Base-by-base conservation (phyloP, 2,888 invertebrate genomes). In the Ctenicera cuprea region DNA sequence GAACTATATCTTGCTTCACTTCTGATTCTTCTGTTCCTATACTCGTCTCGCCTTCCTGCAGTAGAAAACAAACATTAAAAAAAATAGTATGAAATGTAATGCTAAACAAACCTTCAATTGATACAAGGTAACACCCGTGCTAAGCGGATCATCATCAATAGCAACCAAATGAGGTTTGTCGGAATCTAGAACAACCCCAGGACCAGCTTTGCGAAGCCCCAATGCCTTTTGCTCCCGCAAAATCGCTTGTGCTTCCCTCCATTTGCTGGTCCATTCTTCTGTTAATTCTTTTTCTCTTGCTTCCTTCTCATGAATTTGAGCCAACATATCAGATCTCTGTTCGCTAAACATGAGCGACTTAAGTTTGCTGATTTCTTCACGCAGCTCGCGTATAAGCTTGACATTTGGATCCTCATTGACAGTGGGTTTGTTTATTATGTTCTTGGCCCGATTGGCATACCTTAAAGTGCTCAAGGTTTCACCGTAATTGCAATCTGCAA, bases 181-280 rank as follows among this genome's bases (percentile, higher is more conserved):
- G 0, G 96, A 96, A 86, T 96, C 96, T 61, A 96, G 87, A 1
- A 96, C 95, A 0, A 97, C 96, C 0, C 97, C 97, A 0, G 94
- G 91, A 0, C 95, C 95, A 50, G 96, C 94, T 87, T 96, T 97
- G 48, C 97, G 89, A 70, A 97, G 87, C 0, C 96, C 97, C 26
- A 96, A 88, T 3, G 96, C 95, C 83, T 94, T 93, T 86, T 97
- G 96, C 83, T 97, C 97, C 84, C 95, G 93, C 38, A 96, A 87
- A 80, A 96, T 96, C 80, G 94, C 93, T 84, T 96, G 96, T 0
- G 96, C 95, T 83, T 95, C 95, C 62, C 95, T 90, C 97, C 97
- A 97, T 85, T 97, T 97, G 85, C 96, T 95, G 11, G 95, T 93
- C 97, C 97, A 97, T 83, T 95, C 95, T 87, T 96, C 96, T 0